These are phyloP conservation scores for Anseranas semipalmata DNA, from an alignment of 2,113 vertebrate species.

Conservation along the genomic window DNA sequence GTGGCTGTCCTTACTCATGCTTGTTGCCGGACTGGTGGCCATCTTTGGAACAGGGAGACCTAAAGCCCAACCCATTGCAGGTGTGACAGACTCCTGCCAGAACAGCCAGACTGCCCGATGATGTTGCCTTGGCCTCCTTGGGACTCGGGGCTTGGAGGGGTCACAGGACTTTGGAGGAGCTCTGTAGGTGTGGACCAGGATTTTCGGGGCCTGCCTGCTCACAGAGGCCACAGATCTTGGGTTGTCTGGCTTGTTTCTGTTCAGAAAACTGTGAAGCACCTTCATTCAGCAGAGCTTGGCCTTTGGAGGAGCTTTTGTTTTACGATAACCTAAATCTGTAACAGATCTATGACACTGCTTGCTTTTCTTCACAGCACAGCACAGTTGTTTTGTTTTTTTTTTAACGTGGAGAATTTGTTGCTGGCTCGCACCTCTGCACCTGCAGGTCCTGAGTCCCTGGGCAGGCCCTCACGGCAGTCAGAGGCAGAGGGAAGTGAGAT, in stretches of 20 bases:
- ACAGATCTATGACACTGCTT: background rate
- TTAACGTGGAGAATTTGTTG: background rate
- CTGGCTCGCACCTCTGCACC: background rate
- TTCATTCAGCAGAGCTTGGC: background rate
- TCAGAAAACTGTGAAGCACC: background rate
- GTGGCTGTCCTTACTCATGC: background rate
- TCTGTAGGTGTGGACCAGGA: background rate
- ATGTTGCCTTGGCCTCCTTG: accelerated
- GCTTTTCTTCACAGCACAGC: background rate
- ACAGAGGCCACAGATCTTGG: background rate
- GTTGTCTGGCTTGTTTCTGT: background rate
- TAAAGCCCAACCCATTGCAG: background rate
- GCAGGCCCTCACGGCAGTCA: accelerated
- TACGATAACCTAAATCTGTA: background rate
- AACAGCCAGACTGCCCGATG: background rate
- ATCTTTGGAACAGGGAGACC: background rate
- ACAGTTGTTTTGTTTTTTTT: background rate
- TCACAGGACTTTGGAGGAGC: background rate
- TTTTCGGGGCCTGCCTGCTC: background rate
- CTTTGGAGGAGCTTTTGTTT: background rate
- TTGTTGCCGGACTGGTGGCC: background rate
- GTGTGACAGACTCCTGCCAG: background rate
- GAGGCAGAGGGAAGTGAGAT: background rate
- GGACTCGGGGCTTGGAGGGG: background rate
- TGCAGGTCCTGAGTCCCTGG: background rate